These are phyloP conservation scores for Drosophila triauraria DNA, from an alignment of 1,140 invertebrate species.

Conservation along the genomic window DNA sequence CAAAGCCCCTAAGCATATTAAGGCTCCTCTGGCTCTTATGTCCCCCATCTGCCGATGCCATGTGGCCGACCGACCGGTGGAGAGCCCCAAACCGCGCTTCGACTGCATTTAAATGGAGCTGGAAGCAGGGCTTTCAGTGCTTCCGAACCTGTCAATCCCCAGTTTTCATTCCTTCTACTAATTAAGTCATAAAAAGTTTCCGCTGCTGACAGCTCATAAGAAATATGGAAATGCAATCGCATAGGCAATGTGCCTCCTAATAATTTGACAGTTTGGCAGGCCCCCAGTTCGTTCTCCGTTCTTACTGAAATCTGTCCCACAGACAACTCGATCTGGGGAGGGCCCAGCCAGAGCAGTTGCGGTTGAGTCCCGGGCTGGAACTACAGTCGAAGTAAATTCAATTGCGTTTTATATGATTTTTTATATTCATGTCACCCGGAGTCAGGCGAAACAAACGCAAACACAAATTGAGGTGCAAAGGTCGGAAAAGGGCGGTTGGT, in stretches of 20 bases:
- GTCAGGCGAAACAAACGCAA: conserved; percentile 42
- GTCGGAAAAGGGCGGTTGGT: conserved; percentile 4
- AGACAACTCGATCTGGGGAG: conserved; percentile 1
- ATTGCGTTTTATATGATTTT: conserved; percentile 82
- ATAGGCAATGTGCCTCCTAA: conserved; percentile 55
- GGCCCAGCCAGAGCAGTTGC: conserved; percentile 31
- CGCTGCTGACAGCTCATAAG: conserved; percentile 68
- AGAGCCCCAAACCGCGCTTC: not conserved
- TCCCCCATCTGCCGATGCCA: not conserved
- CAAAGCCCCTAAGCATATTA: conserved; percentile 79
- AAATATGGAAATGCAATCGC: conserved; percentile 62
- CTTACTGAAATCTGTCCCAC: not conserved
- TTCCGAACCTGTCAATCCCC: conserved; percentile 1
- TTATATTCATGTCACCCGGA: conserved; percentile 71
- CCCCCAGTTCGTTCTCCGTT: conserved; percentile 1
- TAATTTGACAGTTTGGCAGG: conserved; percentile 77
- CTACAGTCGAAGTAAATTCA: conserved; percentile 78
- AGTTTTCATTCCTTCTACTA: conserved; percentile 32
- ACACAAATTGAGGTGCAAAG: conserved; percentile 55
- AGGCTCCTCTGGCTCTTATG: conserved; percentile 13
- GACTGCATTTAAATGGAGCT: not conserved
- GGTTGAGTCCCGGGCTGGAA: conserved; percentile 51
- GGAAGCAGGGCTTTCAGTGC: not conserved
- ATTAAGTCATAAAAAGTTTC: conserved; percentile 77
- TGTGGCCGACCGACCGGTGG: not conserved